Conservation (phyloP, 1,140 invertebrate species). For the Stenopsyche tienmushanensis region DNA sequence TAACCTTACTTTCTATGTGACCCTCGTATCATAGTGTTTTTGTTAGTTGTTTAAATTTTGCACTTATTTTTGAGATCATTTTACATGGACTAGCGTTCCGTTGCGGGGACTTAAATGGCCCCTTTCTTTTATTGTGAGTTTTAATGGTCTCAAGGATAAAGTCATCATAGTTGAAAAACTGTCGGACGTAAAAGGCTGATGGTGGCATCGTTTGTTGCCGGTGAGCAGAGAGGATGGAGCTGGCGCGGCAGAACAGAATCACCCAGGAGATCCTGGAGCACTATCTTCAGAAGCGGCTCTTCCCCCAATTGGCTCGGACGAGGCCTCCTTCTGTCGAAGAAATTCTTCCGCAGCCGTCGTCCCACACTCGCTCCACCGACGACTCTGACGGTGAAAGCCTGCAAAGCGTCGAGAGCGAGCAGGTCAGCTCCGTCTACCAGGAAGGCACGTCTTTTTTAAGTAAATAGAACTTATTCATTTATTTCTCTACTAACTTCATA, state of each 20-base stretch:
- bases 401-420: conserved; percentile 66
- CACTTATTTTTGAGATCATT: no score
- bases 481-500: not conserved
- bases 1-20: no score
- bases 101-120: no score
- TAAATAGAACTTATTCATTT: conserved; percentile 4
- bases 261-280: conserved; percentile 70
- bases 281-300: conserved; percentile 65
- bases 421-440: conserved; percentile 54
- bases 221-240: conserved; percentile 58
- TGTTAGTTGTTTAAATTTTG: no score
- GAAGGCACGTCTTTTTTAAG: conserved; percentile 43
- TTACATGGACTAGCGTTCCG: no score
- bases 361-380: conserved; percentile 19
- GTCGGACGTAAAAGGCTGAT: not conserved
- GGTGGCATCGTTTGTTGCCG: conserved; percentile 10
- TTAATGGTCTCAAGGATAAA: not conserved
- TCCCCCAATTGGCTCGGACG: conserved; percentile 53
- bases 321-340: conserved; percentile 61
- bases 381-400: conserved; percentile 49
- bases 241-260: conserved; percentile 69
- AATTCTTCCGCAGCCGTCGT: conserved; percentile 55
- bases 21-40: no score
- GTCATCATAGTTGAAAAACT: no score
- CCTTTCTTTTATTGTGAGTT: not conserved